These are phyloP conservation scores for Antrozous pallidus DNA, from an alignment of 2,797 vertebrate species.

Conservation along the genomic window DNA sequence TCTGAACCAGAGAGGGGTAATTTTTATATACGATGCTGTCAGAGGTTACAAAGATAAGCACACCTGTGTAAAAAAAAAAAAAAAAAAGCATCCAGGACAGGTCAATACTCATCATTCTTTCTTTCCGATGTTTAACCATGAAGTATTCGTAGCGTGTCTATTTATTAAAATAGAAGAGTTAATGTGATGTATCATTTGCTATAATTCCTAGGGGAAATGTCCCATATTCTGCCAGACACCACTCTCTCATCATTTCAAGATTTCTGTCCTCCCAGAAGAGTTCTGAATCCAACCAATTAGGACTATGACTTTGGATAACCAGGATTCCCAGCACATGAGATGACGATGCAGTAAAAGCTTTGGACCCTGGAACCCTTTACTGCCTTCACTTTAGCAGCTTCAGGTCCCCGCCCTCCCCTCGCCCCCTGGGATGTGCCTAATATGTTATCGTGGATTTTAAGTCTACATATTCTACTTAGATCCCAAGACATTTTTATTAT, in stretches of 20 bases:
- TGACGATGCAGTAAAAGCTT: accelerated
- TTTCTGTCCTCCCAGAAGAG: not conserved
- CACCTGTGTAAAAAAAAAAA: not conserved
- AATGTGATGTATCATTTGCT: not conserved
- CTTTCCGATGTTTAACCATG: not conserved
- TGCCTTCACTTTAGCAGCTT: not conserved
- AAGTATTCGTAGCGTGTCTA: not conserved
- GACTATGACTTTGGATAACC: not conserved
- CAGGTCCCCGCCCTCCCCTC: accelerated
- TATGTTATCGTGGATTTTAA: not conserved
- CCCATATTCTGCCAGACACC: not conserved
- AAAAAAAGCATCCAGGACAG: not conserved
- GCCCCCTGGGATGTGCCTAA: not conserved
- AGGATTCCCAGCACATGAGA: not conserved
- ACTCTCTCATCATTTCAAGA: not conserved
- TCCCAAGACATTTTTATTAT: not conserved
- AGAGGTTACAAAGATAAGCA: not conserved
- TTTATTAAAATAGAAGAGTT: not conserved
- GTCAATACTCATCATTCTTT: not conserved
- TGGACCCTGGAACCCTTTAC: accelerated
- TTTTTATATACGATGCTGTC: not conserved
- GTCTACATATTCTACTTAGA: not conserved
- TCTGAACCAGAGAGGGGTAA: not conserved
- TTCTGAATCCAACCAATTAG: not conserved
- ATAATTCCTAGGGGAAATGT: not conserved